Percentiles rank a stretch among this genome's conserved stretches.
Conservation (phyloP, 2,113 vertebrate species). For the Puffinus mauretanicus region DNA sequence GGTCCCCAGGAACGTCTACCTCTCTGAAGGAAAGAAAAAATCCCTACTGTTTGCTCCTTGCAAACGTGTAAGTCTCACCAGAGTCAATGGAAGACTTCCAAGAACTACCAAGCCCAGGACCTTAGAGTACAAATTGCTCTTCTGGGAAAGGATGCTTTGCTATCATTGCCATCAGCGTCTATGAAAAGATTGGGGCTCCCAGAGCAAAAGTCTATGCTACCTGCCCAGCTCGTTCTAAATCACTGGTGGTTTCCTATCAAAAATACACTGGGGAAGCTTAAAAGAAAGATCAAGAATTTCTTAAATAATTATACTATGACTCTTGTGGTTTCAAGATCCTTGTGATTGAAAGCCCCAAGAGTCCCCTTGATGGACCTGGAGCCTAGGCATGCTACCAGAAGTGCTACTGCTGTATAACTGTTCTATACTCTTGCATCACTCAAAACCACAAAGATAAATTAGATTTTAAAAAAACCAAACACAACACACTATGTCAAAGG, state of each 20-base stretch:
- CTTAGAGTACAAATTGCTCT: neutral
- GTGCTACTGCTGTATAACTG: neutral
- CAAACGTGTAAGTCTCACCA: neutral
- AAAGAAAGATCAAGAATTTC: neutral
- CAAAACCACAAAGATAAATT: neutral
- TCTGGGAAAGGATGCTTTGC: neutral
- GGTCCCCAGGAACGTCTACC: neutral
- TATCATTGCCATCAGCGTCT: neutral
- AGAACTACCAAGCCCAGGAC: neutral
- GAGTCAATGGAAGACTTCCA: neutral
- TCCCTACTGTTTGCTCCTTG: rapidly evolving
- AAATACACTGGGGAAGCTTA: neutral
- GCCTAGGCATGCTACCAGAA: neutral
- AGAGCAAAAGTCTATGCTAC: neutral
- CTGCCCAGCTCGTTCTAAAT: neutral
- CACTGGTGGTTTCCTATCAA: neutral
- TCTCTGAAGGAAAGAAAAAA: neutral
- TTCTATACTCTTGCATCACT: neutral
- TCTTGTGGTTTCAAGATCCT: neutral
- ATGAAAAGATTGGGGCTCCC: neutral
- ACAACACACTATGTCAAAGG: neutral
- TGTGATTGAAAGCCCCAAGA: neutral
- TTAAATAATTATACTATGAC: neutral
- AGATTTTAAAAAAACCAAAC: neutral
- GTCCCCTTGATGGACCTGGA: too few species aligned